Evolutionary conservation across 2,797 vertebrate species (phyloP), one percentile per base, ranked within the genome.

Genomic region (Huso huso): DNA sequence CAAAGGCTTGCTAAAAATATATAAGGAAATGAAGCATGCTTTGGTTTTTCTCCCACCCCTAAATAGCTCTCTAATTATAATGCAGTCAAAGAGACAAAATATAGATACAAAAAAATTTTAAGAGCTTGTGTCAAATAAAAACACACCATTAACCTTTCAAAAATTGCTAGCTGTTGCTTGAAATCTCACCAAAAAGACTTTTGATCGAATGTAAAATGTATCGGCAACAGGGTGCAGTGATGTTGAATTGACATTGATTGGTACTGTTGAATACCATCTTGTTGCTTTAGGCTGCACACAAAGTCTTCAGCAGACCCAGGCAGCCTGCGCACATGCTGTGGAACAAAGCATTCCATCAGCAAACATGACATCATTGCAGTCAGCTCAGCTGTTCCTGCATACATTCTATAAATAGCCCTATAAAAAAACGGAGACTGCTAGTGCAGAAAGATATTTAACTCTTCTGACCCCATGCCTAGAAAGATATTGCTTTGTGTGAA

Each of bases 1-100:
- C 93, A 95, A 94, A 96, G 94, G 94, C 93, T 96, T 95, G 93
- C 94, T 97, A 96, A 96, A 98, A 97, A 97, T 96, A 98, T 93
- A 90, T 91, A 85, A 83, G 82, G 78, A 72, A 74, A 84, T 86
- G 80, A 85, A 80, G 85, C 80, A 18, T 82, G 81, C 81, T 79
- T 80, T 79, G 79, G 37, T 37, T 37, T 37, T 79, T 79, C 76
- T 72, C 72, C 77, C 37, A 37, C 37, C 5, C 37, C 37, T 37
- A 37, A 37, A 37, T 37, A 37, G 37, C 37, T 37, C 37, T 37
- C 37, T 37, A 37, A 37, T 37, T 37, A 37, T 37, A 37, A 37
- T 69, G 72, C 71, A 71, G 75, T 71, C 77, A 72, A 5, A 37
- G 37, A 37, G 37, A 37, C 37, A 37, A 37, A 37, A 37, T 69